Base-by-base conservation (phyloP, 2,113 vertebrate species). In the Neopipo cinnamomea region DNA sequence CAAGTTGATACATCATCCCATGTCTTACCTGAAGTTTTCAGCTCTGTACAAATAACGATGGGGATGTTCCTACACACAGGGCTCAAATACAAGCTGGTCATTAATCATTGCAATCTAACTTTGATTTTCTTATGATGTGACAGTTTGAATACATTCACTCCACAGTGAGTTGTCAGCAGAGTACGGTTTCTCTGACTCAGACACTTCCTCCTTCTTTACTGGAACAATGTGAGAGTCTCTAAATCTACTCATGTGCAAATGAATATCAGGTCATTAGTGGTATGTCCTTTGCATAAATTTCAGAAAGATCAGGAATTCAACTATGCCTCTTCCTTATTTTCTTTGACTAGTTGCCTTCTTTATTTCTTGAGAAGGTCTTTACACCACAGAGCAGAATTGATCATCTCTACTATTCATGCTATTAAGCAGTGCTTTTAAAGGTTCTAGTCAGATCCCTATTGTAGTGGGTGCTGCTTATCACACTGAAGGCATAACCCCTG, bases 241-340 rank as follows among this genome's bases (percentile, higher is more conserved):
- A 24, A 82, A 61, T 65, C 41, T 47, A 12, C 2, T 1, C 18
- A 30, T 0, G 0, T 53, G 30, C 33, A 75, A 49, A 15, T 25
- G 12, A 85, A 50, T 33, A 42, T 70, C 58, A 62, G 41, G 66
- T 77, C 30, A 44, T 58, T 56, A 73, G 49, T 12, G 0, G 4
- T 27, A 37, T 27, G 18, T 79, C 53, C 52, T 49, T 76, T 18
- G 27, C 49, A 79, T 70, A 85, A 42, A 88, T 79, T 88, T 88
- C 67, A 90, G 58, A 41, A 61, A 19, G 30, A 46, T 79, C 31
- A 74, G 27, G 8, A 83, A n/a, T 77, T 44, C 47, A 49, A 18
- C 4, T 74, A 24, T 66, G 22, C 18, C 11, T 87, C 37, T 58
- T 65, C 31, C 59, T 62, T 86, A 33, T 35, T 65, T 76, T 73